Conservation (phyloP, 2,113 vertebrate genomes). For the Trematocara nigrifrons region DNA sequence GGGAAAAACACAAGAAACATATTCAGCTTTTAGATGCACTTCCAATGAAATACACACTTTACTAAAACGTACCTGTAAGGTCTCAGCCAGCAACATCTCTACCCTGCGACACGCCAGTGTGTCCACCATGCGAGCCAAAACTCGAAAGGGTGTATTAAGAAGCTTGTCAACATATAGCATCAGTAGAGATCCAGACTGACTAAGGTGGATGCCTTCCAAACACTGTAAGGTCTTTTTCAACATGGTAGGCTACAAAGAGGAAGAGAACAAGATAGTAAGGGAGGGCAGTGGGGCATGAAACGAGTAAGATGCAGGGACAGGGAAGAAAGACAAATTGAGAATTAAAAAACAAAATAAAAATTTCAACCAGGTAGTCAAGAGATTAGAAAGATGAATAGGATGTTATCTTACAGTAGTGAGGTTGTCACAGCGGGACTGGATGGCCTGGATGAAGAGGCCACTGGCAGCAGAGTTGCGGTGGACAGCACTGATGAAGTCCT, state of each 20-base stretch:
- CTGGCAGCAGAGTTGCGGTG: slow-evolving; percentile 96
- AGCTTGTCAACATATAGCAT: slow-evolving; percentile 92
- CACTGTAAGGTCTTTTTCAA: slow-evolving; percentile 94
- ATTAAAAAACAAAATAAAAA: background rate
- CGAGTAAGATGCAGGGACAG: background rate
- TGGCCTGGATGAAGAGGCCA: slow-evolving; percentile 96
- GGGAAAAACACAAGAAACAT: background rate
- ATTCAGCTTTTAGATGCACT: background rate
- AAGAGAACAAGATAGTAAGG: background rate
- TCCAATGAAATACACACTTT: background rate
- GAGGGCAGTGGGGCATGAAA: background rate
- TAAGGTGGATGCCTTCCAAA: slow-evolving; percentile 96
- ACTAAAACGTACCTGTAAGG: slow-evolving; percentile 78
- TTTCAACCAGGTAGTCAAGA: background rate
- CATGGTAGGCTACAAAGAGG: slow-evolving; percentile 78
- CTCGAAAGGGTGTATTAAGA: slow-evolving; percentile 86
- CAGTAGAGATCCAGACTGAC: slow-evolving; percentile 92
- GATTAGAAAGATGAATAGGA: background rate
- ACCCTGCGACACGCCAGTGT: slow-evolving; percentile 93
- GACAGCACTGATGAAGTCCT: slow-evolving; percentile 96
- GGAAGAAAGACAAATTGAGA: background rate
- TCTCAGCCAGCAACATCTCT: slow-evolving; percentile 95
- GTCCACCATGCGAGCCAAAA: slow-evolving; percentile 93
- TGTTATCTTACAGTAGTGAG: slow-evolving; percentile 79
- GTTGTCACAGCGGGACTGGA: slow-evolving; percentile 94